Evolutionary conservation across 2,797 vertebrate genomes (phyloP), one percentile per base, ranked within the genome.

Genomic region (Catostomus latipinnis): DNA sequence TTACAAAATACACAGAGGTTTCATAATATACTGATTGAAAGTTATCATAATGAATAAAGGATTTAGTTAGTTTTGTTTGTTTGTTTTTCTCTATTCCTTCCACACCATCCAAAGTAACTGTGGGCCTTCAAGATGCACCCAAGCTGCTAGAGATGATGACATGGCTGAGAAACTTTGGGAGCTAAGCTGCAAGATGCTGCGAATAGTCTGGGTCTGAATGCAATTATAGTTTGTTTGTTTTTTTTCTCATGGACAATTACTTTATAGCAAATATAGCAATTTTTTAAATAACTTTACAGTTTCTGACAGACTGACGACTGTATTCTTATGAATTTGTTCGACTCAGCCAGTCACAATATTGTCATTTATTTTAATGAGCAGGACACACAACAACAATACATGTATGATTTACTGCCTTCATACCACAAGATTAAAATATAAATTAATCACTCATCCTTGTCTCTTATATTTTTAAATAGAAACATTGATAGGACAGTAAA

Each of bases 141-240:
- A 83, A 69, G 85, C 82, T 76, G 87, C 85, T 57, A 79, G 63
- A 78, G 88, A 90, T 74, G 88, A 90, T 50, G 86, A 84, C 71
- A 81, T 86, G 79, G 88, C 88, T 8, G 70, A 87, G 81, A 89
- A 88, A 67, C 83, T 90, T 49, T 90, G 88, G 88, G 86, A 86
- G 34, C 81, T 90, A 73, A 89, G 89, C 78, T 89, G 87, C 84
- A 84, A 86, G 63, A 88, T 89, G 88, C 63, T 90, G 49, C 84
- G 79, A 74, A 88, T 90, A 65, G 70, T 60, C 50, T 90, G 89
- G 89, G 81, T 89, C 10, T 89, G 79, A 88, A 45, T 16, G 22
- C 46, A 70, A 22, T 49, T 10, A 54, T 34, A 34, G 34, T 34
- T 34, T 34, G 54, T 67, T 8, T 0, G 5, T 12, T 57, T 52